Evolutionary conservation across 2,113 vertebrate species (phyloP).

Genomic region (Petromus typicus): DNA sequence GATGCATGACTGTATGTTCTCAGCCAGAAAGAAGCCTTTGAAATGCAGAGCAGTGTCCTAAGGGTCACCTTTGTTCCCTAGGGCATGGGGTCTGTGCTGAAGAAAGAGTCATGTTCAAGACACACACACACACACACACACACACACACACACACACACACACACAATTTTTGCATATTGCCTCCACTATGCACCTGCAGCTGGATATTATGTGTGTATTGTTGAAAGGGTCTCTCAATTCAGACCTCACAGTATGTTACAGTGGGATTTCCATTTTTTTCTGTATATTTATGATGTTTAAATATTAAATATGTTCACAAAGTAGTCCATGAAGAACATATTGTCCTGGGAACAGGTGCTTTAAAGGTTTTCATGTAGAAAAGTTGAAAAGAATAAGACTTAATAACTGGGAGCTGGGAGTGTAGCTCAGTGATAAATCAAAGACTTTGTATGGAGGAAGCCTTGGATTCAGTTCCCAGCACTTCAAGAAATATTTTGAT

Average conservation of each 20-base stretch:
- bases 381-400: conserved; percentile 15
- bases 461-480: not conserved
- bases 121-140: not conserved
- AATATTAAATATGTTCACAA: not conserved
- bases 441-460: not conserved
- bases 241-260: not conserved
- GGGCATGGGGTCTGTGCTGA: not conserved
- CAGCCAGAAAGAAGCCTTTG: conserved; percentile 24
- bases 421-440: not conserved
- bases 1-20: not conserved
- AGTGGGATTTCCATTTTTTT: conserved; percentile 35
- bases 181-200: not conserved
- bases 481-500: not conserved
- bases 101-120: not conserved
- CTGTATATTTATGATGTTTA: not conserved
- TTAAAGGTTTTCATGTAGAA: not conserved
- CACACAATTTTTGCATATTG: not conserved
- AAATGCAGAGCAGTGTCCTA: not conserved
- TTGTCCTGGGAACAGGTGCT: not conserved
- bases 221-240: not conserved
- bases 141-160: not conserved
- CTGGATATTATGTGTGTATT: not conserved
- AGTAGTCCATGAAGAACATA: not conserved
- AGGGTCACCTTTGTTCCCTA: not conserved
- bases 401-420: not conserved